Conservation (phyloP, 2,113 vertebrate species). For the Oenanthe melanoleuca region DNA sequence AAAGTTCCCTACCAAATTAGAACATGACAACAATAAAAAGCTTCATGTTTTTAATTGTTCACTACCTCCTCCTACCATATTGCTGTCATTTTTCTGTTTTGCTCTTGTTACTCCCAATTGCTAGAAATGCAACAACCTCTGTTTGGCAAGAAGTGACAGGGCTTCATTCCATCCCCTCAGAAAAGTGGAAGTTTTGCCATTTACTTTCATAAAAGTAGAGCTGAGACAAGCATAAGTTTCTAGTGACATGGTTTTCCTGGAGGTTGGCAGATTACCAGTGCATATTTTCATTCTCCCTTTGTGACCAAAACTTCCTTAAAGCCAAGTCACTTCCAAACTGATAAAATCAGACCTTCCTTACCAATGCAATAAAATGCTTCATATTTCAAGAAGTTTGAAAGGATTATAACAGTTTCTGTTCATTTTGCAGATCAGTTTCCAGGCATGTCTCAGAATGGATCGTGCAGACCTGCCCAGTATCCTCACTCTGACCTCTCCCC, state of each 20-base stretch:
- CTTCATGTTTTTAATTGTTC: conserved; percentile 27
- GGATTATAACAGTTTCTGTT: conserved; percentile 34
- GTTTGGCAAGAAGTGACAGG: conserved; percentile 2
- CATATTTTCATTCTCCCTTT: conserved; percentile 50
- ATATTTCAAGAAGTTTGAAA: not conserved
- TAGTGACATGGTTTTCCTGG: not conserved
- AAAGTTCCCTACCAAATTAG: conserved; percentile 50
- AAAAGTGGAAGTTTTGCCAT: conserved; percentile 7
- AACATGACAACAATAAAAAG: conserved; percentile 3
- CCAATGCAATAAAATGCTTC: not conserved
- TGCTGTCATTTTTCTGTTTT: conserved; percentile 14
- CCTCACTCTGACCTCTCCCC: conserved; percentile 90
- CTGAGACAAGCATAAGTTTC: conserved; percentile 5
- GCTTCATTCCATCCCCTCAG: not conserved
- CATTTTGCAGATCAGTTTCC: conserved; percentile 87
- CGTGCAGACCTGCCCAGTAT: conserved; percentile 85
- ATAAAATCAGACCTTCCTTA: conserved; percentile 8
- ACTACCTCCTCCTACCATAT: not conserved
- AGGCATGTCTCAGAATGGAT: conserved; percentile 87
- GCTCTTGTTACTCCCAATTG: not conserved
- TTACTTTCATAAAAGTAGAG: not conserved
- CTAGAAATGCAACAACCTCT: not conserved
- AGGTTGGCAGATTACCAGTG: conserved; percentile 9
- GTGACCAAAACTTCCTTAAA: not conserved
- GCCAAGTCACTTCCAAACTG: not conserved